Evolutionary conservation across 2,113 vertebrate species (phyloP).

Genomic region (Psammodynastes pulverulentus): DNA sequence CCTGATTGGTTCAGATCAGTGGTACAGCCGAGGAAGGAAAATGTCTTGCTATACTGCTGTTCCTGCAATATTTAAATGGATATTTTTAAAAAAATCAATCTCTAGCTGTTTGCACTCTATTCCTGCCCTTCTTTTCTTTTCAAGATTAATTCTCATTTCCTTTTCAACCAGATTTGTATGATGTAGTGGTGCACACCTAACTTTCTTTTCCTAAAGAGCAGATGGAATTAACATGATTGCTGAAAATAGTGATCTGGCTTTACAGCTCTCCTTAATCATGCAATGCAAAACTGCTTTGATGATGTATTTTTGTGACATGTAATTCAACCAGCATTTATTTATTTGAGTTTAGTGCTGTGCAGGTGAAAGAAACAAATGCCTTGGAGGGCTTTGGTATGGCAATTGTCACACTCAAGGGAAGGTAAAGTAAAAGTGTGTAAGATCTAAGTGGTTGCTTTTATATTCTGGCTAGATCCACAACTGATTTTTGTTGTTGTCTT

Average conservation of each 20-base stretch:
- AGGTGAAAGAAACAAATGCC: constrained; percentile 42
- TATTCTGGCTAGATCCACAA: constrained; percentile 31
- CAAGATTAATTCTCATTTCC: neutral
- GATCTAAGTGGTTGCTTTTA: constrained; percentile 41
- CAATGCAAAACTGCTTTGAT: constrained; percentile 29
- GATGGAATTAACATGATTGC: constrained; percentile 23
- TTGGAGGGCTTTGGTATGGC: constrained; percentile 21
- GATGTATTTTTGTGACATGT: constrained; percentile 32
- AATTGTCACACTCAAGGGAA: constrained; percentile 38
- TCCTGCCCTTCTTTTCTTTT: neutral
- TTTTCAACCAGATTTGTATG: neutral
- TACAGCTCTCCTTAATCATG: constrained; percentile 51
- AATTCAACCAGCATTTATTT: constrained; percentile 41
- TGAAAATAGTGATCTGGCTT: constrained; percentile 36
- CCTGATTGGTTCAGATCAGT: neutral
- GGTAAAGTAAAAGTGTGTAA: neutral
- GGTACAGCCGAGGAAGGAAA: neutral
- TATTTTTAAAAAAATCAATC: neutral
- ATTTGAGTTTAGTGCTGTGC: neutral
- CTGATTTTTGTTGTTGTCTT: constrained; percentile 7
- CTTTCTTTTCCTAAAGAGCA: constrained; percentile 13
- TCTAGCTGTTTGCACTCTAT: neutral
- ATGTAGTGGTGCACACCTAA: neutral
- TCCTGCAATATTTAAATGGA: neutral
- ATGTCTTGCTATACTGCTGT: neutral